These are phyloP conservation scores for Neoitamus cyanurus DNA, from an alignment of 2,888 invertebrate species.

Conservation along the genomic window DNA sequence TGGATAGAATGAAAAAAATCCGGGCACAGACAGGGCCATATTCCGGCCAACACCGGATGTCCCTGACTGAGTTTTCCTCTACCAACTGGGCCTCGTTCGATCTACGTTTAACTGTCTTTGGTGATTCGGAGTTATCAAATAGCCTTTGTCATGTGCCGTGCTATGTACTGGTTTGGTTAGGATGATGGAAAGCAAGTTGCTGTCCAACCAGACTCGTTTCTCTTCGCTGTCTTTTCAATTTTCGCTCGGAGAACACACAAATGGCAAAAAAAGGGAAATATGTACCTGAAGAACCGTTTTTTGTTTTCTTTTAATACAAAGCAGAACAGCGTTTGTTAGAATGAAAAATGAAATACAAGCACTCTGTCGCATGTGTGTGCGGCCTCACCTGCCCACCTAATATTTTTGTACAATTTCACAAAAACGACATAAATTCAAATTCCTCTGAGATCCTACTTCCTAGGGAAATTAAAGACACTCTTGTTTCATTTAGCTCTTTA, in stretches of 20 bases:
- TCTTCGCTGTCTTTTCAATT: not conserved
- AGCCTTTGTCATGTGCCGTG: not conserved
- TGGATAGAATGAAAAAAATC: conserved; percentile 16
- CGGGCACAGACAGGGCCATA: not conserved
- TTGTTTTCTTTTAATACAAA: not conserved
- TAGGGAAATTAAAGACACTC: not conserved
- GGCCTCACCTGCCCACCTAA: not conserved
- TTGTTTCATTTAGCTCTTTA: not conserved
- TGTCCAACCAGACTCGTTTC: not conserved
- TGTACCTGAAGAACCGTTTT: not conserved
- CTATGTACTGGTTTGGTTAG: not conserved
- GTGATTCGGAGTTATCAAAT: conserved; percentile 1
- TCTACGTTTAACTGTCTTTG: not conserved
- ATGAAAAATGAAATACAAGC: not conserved
- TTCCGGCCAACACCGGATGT: not conserved
- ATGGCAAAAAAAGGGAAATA: not conserved
- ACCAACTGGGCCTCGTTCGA: not conserved
- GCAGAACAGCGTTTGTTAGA: not conserved
- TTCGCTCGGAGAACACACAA: not conserved
- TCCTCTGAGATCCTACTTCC: not conserved
- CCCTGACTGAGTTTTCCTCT: not conserved
- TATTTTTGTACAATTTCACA: not conserved
- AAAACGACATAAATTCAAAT: not conserved
- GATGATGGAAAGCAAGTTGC: not conserved
- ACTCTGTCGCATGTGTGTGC: not conserved